phyloP scores from a whole-genome alignment of 2,113 vertebrate species.

The Perca flavescens region DNA sequence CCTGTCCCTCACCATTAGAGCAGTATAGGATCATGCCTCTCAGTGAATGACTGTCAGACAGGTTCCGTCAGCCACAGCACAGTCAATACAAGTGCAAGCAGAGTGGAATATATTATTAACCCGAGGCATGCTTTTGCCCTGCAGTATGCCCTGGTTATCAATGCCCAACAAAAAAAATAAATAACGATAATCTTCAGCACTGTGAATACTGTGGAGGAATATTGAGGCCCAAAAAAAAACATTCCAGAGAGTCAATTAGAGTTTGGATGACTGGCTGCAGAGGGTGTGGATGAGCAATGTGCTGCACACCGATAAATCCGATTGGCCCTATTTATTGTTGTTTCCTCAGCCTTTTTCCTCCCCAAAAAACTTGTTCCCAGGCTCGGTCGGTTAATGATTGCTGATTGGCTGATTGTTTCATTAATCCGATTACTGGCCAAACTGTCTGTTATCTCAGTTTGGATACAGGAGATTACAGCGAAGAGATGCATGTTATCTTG shows the following conservation, averaged over 20 bases:
- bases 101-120: slow-evolving; percentile 60
- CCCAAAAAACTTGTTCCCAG: slow-evolving; percentile 15
- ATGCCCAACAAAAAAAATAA: slow-evolving; percentile 40
- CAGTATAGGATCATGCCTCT: slow-evolving; percentile 22
- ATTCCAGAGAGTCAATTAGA: slow-evolving; percentile 79
- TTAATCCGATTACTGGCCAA: slow-evolving; percentile 68
- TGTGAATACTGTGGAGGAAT: slow-evolving; percentile 56
- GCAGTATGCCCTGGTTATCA: slow-evolving; percentile 57
- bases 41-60: slow-evolving; percentile 35
- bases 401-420: slow-evolving; percentile 69
- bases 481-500: slow-evolving; percentile 53
- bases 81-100: slow-evolving; percentile 50
- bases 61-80: slow-evolving; percentile 33
- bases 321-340: slow-evolving; percentile 71
- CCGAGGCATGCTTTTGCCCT: slow-evolving; percentile 46
- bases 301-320: slow-evolving; percentile 74
- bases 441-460: slow-evolving; percentile 53
- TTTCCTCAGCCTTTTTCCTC: slow-evolving; percentile 34
- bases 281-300: slow-evolving; percentile 76
- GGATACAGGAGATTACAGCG: slow-evolving; percentile 60
- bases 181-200: slow-evolving; percentile 61
- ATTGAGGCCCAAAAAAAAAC: slow-evolving; percentile 37
- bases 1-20: slow-evolving; percentile 28
- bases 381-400: slow-evolving; percentile 57
- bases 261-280: slow-evolving; percentile 70